Evolutionary conservation across 2,888 invertebrate genomes (phyloP), one percentile per base, ranked within the genome.

Genomic region (Osedax frankpressi): DNA sequence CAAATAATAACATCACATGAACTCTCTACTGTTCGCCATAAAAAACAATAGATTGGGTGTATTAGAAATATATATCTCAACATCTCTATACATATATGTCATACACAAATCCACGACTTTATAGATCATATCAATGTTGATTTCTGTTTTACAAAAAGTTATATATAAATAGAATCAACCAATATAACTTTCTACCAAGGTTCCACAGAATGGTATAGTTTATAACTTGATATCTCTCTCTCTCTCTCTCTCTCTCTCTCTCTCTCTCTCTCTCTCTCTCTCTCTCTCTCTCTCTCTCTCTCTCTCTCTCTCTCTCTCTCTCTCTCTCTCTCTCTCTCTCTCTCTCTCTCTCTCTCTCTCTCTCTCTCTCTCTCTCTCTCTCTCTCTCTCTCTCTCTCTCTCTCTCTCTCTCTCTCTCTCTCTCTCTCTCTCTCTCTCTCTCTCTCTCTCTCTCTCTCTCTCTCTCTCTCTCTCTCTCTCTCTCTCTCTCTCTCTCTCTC

Each of bases 181-280:
- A n/a, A n/a, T n/a, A n/a, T n/a, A n/a, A n/a, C n/a, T n/a, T n/a
- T n/a, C n/a, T n/a, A n/a, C n/a, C n/a, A n/a, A n/a, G n/a, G n/a
- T n/a, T n/a, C n/a, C n/a, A n/a, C n/a, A n/a, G n/a, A n/a, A n/a
- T n/a, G n/a, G n/a, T n/a, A n/a, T n/a, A n/a, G n/a, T n/a, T n/a
- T n/a, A n/a, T n/a, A n/a, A n/a, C n/a, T n/a, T n/a, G n/a, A n/a
- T n/a, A n/a, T n/a, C n/a, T n/a, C 44, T 6, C 44, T 44, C 65
- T 65, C 65, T 65, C 65, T 65, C 65, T 65, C 65, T 65, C 65
- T 65, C 65, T 65, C 65, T 65, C 65, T 65, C 65, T 65, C 65
- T 65, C 65, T 65, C 65, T 65, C 65, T 65, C 65, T 65, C 65
- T 65, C 65, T 65, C 65, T 65, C 65, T 65, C 65, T 65, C 65